A percentile compares a stretch with the other conserved stretches of the same genome.
Conservation (phyloP, 2,113 vertebrate genomes). For the Phainopepla nitens region DNA sequence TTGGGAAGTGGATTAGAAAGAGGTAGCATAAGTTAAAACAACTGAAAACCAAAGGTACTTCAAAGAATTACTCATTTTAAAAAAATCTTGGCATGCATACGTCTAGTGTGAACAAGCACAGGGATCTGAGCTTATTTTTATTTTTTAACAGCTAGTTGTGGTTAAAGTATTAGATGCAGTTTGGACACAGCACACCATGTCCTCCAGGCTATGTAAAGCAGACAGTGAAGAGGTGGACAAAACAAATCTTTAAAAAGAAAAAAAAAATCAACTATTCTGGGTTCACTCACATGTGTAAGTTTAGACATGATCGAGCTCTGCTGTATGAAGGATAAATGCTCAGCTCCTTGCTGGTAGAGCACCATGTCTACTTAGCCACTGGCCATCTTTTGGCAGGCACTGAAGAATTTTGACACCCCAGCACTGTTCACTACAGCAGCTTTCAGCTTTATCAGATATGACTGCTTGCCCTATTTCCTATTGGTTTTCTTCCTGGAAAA, state of each 20-base stretch:
- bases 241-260: background rate
- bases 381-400: background rate
- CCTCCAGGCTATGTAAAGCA: background rate
- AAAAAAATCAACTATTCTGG: background rate
- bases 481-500: slow-evolving; percentile 26
- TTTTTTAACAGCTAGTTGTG: background rate
- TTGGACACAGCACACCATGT: background rate
- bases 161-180: background rate
- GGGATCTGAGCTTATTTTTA: background rate
- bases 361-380: background rate
- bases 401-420: background rate
- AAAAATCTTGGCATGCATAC: background rate
- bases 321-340: background rate
- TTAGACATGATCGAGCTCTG: background rate
- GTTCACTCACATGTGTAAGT: background rate
- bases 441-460: background rate
- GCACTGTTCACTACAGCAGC: background rate
- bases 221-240: background rate
- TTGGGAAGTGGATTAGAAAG: background rate
- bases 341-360: background rate
- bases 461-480: background rate
- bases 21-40: background rate
- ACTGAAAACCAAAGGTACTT: background rate
- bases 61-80: background rate
- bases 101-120: background rate